These are phyloP conservation scores for Palythoa heliodiscus DNA, from an alignment of 92 coral and sea anemone genomes.

Conservation along the genomic window DNA sequence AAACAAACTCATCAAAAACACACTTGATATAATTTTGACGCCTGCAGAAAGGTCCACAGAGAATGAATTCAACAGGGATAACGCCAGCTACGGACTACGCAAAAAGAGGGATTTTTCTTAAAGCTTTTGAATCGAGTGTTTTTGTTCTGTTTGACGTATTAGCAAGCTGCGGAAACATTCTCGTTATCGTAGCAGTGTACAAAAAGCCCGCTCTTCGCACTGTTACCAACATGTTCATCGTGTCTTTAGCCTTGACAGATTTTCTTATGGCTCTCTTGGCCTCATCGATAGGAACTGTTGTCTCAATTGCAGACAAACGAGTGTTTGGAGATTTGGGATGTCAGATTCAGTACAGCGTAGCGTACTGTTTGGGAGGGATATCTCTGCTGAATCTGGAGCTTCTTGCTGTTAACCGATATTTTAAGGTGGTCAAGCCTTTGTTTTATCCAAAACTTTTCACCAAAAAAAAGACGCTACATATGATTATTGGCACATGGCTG, in stretches of 20 bases:
- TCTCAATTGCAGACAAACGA: background rate
- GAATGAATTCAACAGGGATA: background rate
- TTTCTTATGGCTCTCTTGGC: conserved; percentile 7
- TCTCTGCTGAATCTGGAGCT: background rate
- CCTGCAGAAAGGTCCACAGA: background rate
- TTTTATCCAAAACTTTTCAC: conserved; percentile 19
- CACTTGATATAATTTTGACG: too few species aligned
- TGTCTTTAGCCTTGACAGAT: background rate
- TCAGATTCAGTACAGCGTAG: background rate
- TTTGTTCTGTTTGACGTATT: background rate
- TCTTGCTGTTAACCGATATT: conserved; percentile 16
- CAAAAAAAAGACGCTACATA: background rate
- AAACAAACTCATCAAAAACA: too few species aligned
- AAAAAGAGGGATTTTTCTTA: background rate
- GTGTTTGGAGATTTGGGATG: conserved; percentile 16
- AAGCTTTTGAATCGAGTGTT: background rate
- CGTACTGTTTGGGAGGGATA: conserved; percentile 19
- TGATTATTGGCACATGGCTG: conserved; percentile 4
- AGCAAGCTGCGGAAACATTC: conserved; percentile 4
- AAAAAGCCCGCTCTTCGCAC: background rate
- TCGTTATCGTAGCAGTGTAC: conserved; percentile 3
- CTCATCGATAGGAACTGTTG: background rate
- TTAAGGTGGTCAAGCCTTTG: background rate
- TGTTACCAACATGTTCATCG: conserved; percentile 12
- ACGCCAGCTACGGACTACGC: background rate